Evolutionary conservation across 2,797 vertebrate genomes (phyloP).

Genomic region (Acanthornis magna): DNA sequence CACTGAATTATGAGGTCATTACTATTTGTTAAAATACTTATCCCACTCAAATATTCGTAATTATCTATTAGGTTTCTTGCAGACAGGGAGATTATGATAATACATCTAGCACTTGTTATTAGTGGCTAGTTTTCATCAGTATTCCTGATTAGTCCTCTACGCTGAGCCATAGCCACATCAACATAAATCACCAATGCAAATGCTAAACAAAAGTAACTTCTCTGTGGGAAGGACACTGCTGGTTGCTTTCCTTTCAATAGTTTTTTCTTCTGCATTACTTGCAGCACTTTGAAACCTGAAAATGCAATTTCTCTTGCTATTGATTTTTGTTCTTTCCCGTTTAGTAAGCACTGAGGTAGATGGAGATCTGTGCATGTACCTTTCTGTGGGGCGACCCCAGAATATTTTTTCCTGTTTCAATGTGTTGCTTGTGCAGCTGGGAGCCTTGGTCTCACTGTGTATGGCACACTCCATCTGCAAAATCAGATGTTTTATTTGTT

Average conservation of each 20-base stretch:
- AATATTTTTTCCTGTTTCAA: background rate
- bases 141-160: conserved; percentile 5
- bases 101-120: background rate
- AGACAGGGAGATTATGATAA: background rate
- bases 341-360: conserved; percentile 8
- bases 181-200: conserved; percentile 33
- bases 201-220: conserved; percentile 2
- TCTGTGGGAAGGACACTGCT: background rate
- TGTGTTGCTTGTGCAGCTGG: background rate
- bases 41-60: conserved; percentile 25
- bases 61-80: conserved; percentile 19
- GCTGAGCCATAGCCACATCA: background rate
- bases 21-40: conserved; percentile 25
- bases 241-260: background rate
- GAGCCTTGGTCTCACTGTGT: background rate
- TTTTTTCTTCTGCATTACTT: conserved; percentile 1
- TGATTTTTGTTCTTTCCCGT: conserved; percentile 54
- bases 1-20: conserved; percentile 29
- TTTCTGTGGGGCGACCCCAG: background rate
- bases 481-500: background rate
- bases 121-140: conserved; percentile 15
- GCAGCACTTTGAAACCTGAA: conserved; percentile 17
- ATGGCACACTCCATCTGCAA: background rate
- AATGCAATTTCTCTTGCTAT: conserved; percentile 52
- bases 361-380: background rate